Conservation (phyloP, 2,113 vertebrate species). For the Channa argus region DNA sequence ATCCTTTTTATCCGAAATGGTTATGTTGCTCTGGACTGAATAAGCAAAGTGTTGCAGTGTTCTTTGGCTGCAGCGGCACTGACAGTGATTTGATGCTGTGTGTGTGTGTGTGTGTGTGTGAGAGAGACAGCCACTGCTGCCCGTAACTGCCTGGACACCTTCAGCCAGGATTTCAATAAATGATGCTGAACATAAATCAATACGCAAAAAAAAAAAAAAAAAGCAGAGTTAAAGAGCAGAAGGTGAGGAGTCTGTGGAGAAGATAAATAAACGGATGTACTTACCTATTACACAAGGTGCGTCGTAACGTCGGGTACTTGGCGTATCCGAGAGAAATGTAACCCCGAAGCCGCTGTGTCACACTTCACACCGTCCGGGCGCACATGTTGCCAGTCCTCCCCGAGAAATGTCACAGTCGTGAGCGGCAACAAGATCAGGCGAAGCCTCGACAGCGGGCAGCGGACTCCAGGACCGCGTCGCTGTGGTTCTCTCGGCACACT, state of each 20-base stretch:
- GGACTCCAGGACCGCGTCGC: constrained; percentile 29
- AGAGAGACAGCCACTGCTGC: neutral
- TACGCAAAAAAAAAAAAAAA: neutral
- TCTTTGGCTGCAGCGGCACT: constrained; percentile 19
- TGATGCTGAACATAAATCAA: constrained; percentile 25
- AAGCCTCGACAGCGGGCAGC: constrained; percentile 32
- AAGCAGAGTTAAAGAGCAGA: neutral
- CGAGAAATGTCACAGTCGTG: constrained; percentile 61
- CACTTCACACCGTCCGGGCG: constrained; percentile 68
- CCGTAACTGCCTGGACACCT: constrained; percentile 19
- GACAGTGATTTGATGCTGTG: constrained; percentile 23
- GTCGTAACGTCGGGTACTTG: constrained; percentile 70
- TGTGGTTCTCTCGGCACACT: constrained; percentile 37
- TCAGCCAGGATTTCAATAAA: constrained; percentile 10
- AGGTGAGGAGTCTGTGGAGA: constrained; percentile 1
- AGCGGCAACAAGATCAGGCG: constrained; percentile 33
- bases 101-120: neutral
- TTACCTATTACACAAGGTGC: constrained; percentile 77
- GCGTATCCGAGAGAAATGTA: constrained; percentile 69
- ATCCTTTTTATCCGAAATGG: neutral
- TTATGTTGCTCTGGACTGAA: neutral
- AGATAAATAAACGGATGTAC: constrained; percentile 38
- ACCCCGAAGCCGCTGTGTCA: constrained; percentile 58
- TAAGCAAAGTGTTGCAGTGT: constrained; percentile 7
- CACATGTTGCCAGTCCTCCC: constrained; percentile 75